Base-by-base conservation (phyloP, 2,113 vertebrate species). In the Thalassarche chlororhynchos region DNA sequence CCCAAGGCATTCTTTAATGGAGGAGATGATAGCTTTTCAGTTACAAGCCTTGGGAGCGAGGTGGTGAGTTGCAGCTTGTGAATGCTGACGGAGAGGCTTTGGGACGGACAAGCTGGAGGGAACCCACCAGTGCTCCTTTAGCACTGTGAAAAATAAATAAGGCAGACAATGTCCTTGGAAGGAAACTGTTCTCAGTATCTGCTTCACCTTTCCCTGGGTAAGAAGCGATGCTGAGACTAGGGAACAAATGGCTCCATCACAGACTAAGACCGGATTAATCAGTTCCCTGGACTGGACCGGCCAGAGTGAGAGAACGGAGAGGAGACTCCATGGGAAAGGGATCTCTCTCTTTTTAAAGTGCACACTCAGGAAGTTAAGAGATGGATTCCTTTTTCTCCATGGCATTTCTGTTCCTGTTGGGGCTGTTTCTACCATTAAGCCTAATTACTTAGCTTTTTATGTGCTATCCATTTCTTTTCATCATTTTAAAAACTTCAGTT, bases 401-500 rank as follows among this genome's bases (percentile, higher is more conserved):
- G 64, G 71, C 49, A 24, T 92, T 70, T 94, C 62, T 84, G 91
- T 95, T 95, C 91, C 71, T 96, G 75, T 93, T 84, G 93, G 94
- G 79, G 76, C 62, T 93, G 72, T 94, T 98, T 97, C 94, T 80
- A 92, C 90, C 82, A 94, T 44, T 91, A 92, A 89, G 78, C 89
- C 95, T 97, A 97, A 97, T 97, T 97, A 97, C 97, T 97, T 95
- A 89, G 90, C 88, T 97, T 95, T 96, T 97, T 98, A 97, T 95
- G 93, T 95, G 87, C 88, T 87, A 97, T 97, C 96, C 95, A 96
- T 95, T 98, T 98, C 97, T 98, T 97, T 92, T 97, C 96, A 96
- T 98, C 96, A 96, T 97, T 98, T 97, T 96, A 92, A 97, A 98
- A 97, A 97, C 97, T 97, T 97, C 96, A 94, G 97, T 98, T 98